A percentile compares a stretch with the other conserved stretches of the same genome.
phyloP scores from a whole-genome alignment of 2,797 vertebrate species.

The Sebastes oblongus region DNA sequence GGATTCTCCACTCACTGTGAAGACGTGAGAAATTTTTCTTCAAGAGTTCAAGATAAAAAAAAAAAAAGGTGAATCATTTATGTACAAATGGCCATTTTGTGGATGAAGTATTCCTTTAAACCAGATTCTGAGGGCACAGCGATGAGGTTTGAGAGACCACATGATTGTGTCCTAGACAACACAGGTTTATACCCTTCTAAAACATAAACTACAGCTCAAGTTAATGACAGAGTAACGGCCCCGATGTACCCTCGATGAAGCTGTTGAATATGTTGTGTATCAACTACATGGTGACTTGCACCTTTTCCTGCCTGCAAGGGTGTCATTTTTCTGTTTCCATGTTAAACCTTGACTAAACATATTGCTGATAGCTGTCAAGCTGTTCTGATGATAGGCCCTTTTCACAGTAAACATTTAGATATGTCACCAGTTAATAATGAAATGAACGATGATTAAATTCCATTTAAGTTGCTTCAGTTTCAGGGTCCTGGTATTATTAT shows the following conservation, averaged over 20 bases:
- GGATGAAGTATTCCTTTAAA: not conserved
- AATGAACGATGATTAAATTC: not conserved
- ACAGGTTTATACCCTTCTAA: not conserved
- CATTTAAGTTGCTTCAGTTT: not conserved
- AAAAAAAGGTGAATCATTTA: not conserved
- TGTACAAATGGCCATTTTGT: not conserved
- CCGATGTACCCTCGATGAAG: not conserved
- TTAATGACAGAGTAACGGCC: not conserved
- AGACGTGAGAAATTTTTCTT: not conserved
- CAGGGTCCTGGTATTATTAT: not conserved
- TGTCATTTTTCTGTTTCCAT: not conserved
- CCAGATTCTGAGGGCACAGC: not conserved
- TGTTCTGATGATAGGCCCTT: not conserved
- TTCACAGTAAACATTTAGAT: not conserved
- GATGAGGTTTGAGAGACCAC: not conserved
- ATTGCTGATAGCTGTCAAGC: not conserved
- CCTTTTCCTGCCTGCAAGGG: not conserved
- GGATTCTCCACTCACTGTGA: not conserved
- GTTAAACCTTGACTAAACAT: not conserved
- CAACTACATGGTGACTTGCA: not conserved
- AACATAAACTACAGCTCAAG: not conserved
- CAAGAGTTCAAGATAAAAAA: not conserved
- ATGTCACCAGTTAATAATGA: not conserved
- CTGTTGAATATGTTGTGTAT: not conserved
- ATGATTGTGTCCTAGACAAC: not conserved